Percentiles rank a stretch among this genome's conserved stretches.
Evolutionary conservation across 1,140 invertebrate genomes (phyloP).

Genomic region (Orius insidiosus): DNA sequence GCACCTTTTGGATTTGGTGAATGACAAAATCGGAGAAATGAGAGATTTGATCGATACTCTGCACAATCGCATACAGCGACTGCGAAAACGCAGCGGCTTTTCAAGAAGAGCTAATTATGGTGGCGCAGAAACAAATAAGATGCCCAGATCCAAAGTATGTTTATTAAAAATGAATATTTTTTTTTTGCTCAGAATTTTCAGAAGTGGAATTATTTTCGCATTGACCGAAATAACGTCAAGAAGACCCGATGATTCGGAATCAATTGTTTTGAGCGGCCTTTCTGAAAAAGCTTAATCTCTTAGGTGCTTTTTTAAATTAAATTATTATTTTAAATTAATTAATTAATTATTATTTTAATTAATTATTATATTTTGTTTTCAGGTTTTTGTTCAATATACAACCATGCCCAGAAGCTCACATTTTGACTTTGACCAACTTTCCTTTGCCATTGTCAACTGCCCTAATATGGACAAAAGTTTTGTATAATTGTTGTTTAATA

Average conservation of each 20-base stretch:
- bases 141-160: slow-evolving; percentile 29
- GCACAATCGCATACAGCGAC: slow-evolving; percentile 31
- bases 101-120: slow-evolving; percentile 40
- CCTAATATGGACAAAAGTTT: slow-evolving; percentile 30
- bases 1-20: slow-evolving; percentile 38
- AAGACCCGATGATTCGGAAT: slow-evolving; percentile 18
- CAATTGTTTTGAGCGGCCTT: slow-evolving; percentile 12
- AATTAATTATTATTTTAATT: too few species aligned
- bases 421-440: slow-evolving; percentile 57
- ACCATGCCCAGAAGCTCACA: slow-evolving; percentile 28
- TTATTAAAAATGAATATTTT: slow-evolving; percentile 7
- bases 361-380: slow-evolving; percentile 17
- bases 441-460: slow-evolving; percentile 32
- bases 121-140: slow-evolving; percentile 41
- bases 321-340: too few species aligned
- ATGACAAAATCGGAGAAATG: slow-evolving; percentile 35
- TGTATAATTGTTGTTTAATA: too few species aligned
- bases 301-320: slow-evolving; percentile 19
- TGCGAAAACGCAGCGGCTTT: slow-evolving; percentile 26
- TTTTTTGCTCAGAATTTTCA: slow-evolving; percentile 24
- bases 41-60: slow-evolving; percentile 32
- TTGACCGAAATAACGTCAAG: slow-evolving; percentile 27
- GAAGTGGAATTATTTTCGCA: slow-evolving; percentile 29
- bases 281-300: slow-evolving; percentile 19
- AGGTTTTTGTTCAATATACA: slow-evolving; percentile 26